Evolutionary conservation across 2,113 vertebrate species (phyloP).

Genomic region (Gobius niger): DNA sequence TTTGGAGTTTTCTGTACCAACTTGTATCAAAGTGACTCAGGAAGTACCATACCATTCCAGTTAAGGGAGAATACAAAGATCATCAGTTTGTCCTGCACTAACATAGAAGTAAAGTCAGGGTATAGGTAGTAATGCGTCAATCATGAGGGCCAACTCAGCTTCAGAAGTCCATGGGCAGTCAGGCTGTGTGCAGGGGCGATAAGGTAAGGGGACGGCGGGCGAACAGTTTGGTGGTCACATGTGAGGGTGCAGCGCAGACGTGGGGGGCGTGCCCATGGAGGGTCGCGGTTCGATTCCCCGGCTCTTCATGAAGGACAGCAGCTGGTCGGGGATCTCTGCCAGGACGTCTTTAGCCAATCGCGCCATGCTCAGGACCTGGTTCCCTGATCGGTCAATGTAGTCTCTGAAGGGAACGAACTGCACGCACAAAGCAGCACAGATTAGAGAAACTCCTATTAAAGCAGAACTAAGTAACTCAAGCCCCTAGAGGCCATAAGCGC

Average conservation of each 20-base stretch:
- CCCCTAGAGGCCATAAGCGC: no score
- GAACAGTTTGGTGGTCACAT: constrained; percentile 40
- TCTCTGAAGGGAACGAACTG: constrained; percentile 98
- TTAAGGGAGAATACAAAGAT: background rate
- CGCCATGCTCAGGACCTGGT: constrained; percentile 97
- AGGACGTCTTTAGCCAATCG: constrained; percentile 94
- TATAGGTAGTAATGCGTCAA: constrained; percentile 28
- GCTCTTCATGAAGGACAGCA: constrained; percentile 95
- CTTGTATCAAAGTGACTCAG: background rate
- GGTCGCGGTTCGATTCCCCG: constrained; percentile 86
- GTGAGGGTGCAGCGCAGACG: constrained; percentile 57
- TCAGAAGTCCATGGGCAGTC: background rate
- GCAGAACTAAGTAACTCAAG: no score
- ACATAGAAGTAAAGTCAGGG: constrained; percentile 6
- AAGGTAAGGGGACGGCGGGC: background rate
- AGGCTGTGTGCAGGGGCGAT: constrained; percentile 5
- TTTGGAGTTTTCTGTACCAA: background rate
- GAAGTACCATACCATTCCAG: background rate
- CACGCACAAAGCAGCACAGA: background rate
- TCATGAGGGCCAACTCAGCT: constrained; percentile 20
- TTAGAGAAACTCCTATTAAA: background rate
- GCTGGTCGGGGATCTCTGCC: constrained; percentile 94
- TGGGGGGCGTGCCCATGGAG: constrained; percentile 59
- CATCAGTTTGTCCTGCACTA: constrained; percentile 1
- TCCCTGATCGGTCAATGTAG: constrained; percentile 92